These are phyloP conservation scores for Sesamia nonagrioides DNA, from an alignment of 1,140 invertebrate genomes.

Conservation along the genomic window DNA sequence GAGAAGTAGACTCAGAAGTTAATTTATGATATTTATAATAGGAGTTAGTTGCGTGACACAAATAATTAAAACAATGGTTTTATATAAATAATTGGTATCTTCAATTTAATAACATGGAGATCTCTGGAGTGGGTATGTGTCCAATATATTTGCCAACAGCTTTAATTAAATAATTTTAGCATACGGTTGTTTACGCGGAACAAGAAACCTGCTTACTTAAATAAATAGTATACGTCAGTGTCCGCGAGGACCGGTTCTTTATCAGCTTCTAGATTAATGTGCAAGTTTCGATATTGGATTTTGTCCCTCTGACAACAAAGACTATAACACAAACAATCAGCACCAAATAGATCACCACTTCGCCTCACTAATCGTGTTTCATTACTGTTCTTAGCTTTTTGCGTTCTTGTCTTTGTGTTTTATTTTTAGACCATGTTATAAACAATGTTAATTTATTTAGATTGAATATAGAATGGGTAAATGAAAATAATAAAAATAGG, in stretches of 20 bases:
- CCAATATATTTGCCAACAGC: conserved; percentile 42
- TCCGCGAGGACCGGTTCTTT: conserved; percentile 19
- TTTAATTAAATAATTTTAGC: conserved; percentile 20
- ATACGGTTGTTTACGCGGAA: conserved; percentile 9
- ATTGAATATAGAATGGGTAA: conserved; percentile 13
- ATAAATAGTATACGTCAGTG: conserved; percentile 10
- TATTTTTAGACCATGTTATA: conserved; percentile 36
- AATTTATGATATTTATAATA: not conserved
- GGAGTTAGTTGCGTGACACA: not conserved
- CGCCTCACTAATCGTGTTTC: conserved; percentile 15
- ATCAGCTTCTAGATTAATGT: conserved; percentile 22
- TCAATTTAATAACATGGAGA: conserved; percentile 32
- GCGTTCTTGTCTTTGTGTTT: conserved; percentile 39
- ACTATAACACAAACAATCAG: conserved; percentile 65
- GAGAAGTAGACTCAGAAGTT: conserved; percentile 21
- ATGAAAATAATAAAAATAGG: not conserved
- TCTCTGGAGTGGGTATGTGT: conserved; percentile 49
- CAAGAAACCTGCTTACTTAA: conserved; percentile 16
- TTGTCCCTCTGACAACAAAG: conserved; percentile 75
- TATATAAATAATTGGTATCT: not conserved
- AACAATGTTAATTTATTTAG: not conserved
- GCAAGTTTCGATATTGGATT: conserved; percentile 17
- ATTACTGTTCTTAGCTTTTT: conserved; percentile 16
- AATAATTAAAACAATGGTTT: conserved; percentile 3
- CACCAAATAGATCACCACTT: conserved; percentile 35